Percentiles rank a stretch among this genome's conserved stretches.
These are phyloP conservation scores for Fissipunctia ypsillon DNA, from an alignment of 2,888 invertebrate species.

Conservation along the genomic window DNA sequence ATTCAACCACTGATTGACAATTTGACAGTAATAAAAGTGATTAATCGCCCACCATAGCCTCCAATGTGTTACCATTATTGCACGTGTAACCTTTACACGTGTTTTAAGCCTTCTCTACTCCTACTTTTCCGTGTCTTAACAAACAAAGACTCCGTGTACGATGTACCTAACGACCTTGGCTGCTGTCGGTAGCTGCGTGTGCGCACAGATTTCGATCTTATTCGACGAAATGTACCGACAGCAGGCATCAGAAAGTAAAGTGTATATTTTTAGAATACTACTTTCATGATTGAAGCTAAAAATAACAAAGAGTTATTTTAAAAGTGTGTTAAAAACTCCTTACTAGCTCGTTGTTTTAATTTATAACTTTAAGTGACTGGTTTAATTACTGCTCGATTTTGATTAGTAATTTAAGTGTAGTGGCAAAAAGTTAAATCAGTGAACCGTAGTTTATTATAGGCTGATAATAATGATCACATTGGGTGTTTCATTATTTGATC, in stretches of 20 bases:
- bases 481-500: neutral
- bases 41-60: neutral
- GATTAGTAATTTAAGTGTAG: constrained; percentile 10
- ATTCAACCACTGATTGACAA: neutral
- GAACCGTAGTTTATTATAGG: constrained; percentile 1
- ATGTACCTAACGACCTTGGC: constrained; percentile 61
- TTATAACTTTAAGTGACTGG: neutral
- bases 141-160: constrained; percentile 61
- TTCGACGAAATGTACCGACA: constrained; percentile 47
- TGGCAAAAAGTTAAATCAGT: constrained; percentile 18
- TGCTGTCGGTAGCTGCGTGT: constrained; percentile 48
- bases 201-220: constrained; percentile 56
- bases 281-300: constrained; percentile 29
- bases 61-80: too few species aligned
- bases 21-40: neutral
- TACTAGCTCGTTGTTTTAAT: neutral
- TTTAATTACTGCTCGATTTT: neutral
- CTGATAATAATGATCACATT: constrained; percentile 5
- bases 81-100: neutral
- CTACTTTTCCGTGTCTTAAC: constrained; percentile 31
- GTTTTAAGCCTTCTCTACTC: constrained; percentile 12
- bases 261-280: constrained; percentile 36
- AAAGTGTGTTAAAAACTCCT: neutral
- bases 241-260: constrained; percentile 39
- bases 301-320: constrained; percentile 17